phyloP scores from a whole-genome alignment of 1,140 invertebrate species.

The Brachionus angularis region DNA sequence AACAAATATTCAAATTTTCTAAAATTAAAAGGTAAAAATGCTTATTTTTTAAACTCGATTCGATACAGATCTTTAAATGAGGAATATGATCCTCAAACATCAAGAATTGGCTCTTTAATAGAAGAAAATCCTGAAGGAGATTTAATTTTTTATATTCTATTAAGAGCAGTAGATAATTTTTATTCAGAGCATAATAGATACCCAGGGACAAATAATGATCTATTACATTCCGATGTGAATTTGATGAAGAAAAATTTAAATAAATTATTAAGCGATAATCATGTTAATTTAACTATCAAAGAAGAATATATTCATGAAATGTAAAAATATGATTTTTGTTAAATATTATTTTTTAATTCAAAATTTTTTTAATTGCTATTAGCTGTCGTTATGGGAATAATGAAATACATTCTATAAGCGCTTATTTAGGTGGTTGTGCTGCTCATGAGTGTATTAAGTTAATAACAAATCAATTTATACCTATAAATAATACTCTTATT shows the following conservation, averaged over 20 bases:
- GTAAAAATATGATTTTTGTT: conserved; percentile 57
- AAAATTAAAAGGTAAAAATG: conserved; percentile 66
- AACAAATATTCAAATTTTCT: neutral
- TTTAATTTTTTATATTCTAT: conserved; percentile 76
- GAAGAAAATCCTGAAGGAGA: conserved; percentile 49
- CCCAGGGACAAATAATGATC: conserved; percentile 79
- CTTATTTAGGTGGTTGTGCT: conserved; percentile 83
- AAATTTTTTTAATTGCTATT: neutral
- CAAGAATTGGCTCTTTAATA: conserved; percentile 55
- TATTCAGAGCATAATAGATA: conserved; percentile 78
- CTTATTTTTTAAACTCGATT: conserved; percentile 71
- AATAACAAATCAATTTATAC: conserved; percentile 92
- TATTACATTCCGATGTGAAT: conserved; percentile 81
- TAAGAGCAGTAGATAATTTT: conserved; percentile 85
- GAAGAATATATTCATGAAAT: conserved; percentile 94
- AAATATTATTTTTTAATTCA: neutral
- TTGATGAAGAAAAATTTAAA: conserved; percentile 73
- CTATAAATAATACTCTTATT: conserved; percentile 88
- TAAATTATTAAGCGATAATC: conserved; percentile 79
- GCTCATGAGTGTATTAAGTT: conserved; percentile 96
- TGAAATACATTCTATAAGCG: conserved; percentile 89
- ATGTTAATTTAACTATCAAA: conserved; percentile 67
- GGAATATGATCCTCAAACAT: conserved; percentile 66
- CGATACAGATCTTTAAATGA: conserved; percentile 73
- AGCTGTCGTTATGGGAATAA: conserved; percentile 74